Conservation (phyloP, 2,797 vertebrate species). For the Smutsia temminckii region DNA sequence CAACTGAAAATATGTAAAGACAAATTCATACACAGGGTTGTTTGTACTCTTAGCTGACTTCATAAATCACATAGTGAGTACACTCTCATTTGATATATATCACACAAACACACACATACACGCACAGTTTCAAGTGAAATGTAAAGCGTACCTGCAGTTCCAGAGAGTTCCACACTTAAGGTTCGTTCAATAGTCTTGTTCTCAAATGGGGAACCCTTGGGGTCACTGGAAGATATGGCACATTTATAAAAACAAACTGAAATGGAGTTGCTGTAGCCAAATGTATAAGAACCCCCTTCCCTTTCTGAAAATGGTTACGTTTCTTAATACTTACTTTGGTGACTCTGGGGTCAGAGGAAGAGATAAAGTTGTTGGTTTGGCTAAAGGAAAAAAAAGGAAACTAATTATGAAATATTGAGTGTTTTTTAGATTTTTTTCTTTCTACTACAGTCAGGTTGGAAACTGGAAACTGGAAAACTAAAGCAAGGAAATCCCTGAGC, state of each 20-base stretch:
- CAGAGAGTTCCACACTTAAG: constrained; percentile 99
- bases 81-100: neutral
- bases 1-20: constrained; percentile 19
- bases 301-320: constrained; percentile 92
- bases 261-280: constrained; percentile 88
- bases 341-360: constrained; percentile 99
- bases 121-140: constrained; percentile 36
- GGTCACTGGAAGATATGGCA: constrained; percentile 98
- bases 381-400: constrained; percentile 90
- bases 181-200: constrained; percentile 99
- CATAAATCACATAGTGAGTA: constrained; percentile 55
- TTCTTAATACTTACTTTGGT: constrained; percentile 99
- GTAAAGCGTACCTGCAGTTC: constrained; percentile 95
- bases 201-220: constrained; percentile 99
- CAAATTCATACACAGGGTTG: neutral
- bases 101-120: constrained; percentile 48
- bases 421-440: constrained; percentile 41
- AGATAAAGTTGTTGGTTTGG: constrained; percentile 99
- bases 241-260: constrained; percentile 93
- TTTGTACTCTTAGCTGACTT: constrained; percentile 34
- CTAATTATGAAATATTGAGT: constrained; percentile 78
- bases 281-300: constrained; percentile 87
- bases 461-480: constrained; percentile 51
- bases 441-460: constrained; percentile 50
- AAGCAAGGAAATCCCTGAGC: constrained; percentile 56